Evolutionary conservation across 2,888 invertebrate species (phyloP), one percentile per base, ranked within the genome.

Genomic region (Lasioglossum calceatum): DNA sequence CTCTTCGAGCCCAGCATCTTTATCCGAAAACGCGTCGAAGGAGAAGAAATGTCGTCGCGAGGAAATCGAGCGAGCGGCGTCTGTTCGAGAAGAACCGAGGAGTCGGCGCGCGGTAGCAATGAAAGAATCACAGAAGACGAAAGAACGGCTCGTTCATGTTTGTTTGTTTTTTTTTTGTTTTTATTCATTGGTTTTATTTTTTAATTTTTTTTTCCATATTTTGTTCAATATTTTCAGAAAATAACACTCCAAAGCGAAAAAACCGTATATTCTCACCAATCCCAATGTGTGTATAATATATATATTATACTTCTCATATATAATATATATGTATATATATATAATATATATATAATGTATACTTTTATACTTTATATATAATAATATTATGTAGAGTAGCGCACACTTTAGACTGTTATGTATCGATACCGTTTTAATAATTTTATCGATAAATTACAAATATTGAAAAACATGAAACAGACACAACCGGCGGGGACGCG

Each of bases 161-260:
- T n/a, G 71, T 42, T 71, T 73, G 23, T 42, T 79, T 79, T 61
- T 47, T 61, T 61, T 79, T 75, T 76, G 77, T 85, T 95, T 94
- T 94, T 94, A 94, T 93, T 94, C 92, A 93, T 95, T 94, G 92
- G 91, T 95, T 95, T 94, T 94, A 94, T 93, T 85, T 85, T 85
- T 85, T 94, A 92, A 93, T 94, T 94, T 94, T 94, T 70, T 95
- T 93, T 94, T 95, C 94, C 94, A 95, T 94, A 95, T 95, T 95
- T 95, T 95, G 94, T 95, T 95, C 94, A 95, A 95, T 95, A 95
- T 95, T 95, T 95, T 95, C 95, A 95, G 95, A 95, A 95, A 95
- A 95, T 95, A 95, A 95, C 95, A 95, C 95, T 95, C 95, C 95
- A 95, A 95, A 95, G 95, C 95, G 95, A 95, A 95, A 95, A 95